These are phyloP conservation scores for Sciurus niger DNA, from an alignment of 2,113 vertebrate species.

Conservation along the genomic window DNA sequence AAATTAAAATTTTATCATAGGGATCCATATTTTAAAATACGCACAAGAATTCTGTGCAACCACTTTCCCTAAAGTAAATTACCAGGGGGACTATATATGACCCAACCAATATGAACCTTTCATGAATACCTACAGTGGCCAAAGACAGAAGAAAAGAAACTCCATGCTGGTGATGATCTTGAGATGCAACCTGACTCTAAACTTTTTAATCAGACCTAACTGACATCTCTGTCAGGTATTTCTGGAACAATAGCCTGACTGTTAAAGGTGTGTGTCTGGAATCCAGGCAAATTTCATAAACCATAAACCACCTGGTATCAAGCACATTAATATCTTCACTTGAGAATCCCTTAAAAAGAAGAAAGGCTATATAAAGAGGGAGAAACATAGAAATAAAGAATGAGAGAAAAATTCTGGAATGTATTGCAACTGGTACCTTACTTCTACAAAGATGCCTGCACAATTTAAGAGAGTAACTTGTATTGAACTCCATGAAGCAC, in stretches of 20 bases:
- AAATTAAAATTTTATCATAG: constrained; percentile 36
- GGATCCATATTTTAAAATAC: constrained; percentile 7
- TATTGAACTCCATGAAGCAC: neutral
- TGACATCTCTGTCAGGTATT: neutral
- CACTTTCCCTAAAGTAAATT: constrained; percentile 7
- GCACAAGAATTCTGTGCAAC: neutral
- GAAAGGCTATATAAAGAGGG: neutral
- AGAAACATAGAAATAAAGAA: neutral
- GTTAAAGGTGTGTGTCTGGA: constrained; percentile 29
- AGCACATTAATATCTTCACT: neutral
- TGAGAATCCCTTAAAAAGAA: constrained; percentile 29
- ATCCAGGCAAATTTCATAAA: constrained; percentile 43
- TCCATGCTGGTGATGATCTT: neutral
- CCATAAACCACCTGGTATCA: constrained; percentile 4
- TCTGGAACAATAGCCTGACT: neutral
- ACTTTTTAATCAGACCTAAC: neutral
- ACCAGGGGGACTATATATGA: neutral
- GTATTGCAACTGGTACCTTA: neutral
- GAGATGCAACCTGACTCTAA: neutral
- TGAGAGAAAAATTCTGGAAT: neutral
- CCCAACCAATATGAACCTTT: neutral
- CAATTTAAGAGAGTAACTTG: neutral
- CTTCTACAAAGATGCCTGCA: neutral
- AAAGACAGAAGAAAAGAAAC: constrained; percentile 11
- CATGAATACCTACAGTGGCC: neutral